Evolutionary conservation across 2,888 invertebrate genomes (phyloP).

Genomic region (Achlya flavicornis): DNA sequence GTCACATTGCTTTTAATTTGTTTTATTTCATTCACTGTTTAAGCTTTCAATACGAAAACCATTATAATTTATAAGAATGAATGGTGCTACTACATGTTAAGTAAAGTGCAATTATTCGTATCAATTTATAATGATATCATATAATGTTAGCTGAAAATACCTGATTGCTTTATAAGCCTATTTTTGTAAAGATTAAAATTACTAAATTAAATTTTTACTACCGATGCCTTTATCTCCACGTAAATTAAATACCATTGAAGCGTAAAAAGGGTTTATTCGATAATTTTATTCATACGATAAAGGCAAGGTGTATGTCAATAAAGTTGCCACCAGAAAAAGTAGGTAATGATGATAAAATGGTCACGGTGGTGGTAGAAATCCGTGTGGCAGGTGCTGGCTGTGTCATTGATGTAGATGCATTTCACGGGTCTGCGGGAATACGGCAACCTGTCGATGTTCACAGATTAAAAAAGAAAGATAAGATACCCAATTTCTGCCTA

Average conservation of each 20-base stretch:
- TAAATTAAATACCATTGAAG: slow-evolving; percentile 40
- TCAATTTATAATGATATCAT: too few relatives aligned
- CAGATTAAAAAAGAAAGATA: background rate
- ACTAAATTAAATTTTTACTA: slow-evolving; percentile 16
- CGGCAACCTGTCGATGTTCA: slow-evolving; percentile 13
- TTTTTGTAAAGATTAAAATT: too few relatives aligned
- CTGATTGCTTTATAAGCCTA: too few relatives aligned
- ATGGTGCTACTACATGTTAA: too few relatives aligned
- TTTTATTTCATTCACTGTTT: slow-evolving; percentile 27
- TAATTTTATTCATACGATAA: slow-evolving; percentile 45
- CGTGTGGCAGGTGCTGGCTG: slow-evolving; percentile 58
- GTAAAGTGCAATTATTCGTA: too few relatives aligned
- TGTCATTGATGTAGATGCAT: slow-evolving; percentile 51
- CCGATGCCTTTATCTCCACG: slow-evolving; percentile 16
- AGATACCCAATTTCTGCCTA: background rate
- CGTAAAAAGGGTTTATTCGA: slow-evolving; percentile 45
- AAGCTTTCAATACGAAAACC: too few relatives aligned
- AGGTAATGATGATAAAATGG: slow-evolving; percentile 68
- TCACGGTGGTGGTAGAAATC: slow-evolving; percentile 54
- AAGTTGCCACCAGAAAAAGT: slow-evolving; percentile 45
- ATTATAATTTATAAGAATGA: too few relatives aligned
- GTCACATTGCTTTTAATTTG: slow-evolving; percentile 20
- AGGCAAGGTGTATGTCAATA: slow-evolving; percentile 58
- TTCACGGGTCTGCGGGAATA: slow-evolving; percentile 39
- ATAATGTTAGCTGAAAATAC: too few relatives aligned